These are phyloP conservation scores for Anguilla marmorata DNA, from an alignment of 2,797 vertebrate species.

Conservation along the genomic window DNA sequence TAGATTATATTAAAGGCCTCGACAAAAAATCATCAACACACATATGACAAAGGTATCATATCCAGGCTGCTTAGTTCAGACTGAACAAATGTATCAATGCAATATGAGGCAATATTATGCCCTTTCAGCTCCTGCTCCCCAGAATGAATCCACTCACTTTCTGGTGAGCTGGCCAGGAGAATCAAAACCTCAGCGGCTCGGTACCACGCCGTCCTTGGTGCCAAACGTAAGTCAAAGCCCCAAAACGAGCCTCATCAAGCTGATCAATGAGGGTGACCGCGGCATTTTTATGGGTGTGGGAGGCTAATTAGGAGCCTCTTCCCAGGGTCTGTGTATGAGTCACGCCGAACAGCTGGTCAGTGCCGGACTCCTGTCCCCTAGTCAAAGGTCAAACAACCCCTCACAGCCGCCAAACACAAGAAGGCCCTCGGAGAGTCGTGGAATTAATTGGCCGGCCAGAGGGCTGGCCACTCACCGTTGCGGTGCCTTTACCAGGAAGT, in stretches of 20 bases:
- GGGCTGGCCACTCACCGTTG: slow-evolving; percentile 63
- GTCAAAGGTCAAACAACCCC: slow-evolving; percentile 76
- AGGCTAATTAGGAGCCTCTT: slow-evolving; percentile 79
- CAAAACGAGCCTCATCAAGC: slow-evolving; percentile 62
- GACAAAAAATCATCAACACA: too few species aligned
- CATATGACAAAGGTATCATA: not conserved
- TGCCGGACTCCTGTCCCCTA: slow-evolving; percentile 70
- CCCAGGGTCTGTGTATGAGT: slow-evolving; percentile 75
- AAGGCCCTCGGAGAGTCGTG: slow-evolving; percentile 74
- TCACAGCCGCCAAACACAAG: slow-evolving; percentile 72
- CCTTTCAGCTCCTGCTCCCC: not conserved
- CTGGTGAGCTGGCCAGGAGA: not conserved
- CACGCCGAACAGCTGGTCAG: slow-evolving; percentile 76
- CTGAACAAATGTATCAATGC: not conserved
- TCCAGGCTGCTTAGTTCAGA: not conserved
- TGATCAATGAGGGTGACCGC: slow-evolving; percentile 71
- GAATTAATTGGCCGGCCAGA: slow-evolving; percentile 71
- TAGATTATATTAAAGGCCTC: not conserved
- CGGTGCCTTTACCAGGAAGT: slow-evolving; percentile 62
- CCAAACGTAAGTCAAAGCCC: slow-evolving; percentile 58
- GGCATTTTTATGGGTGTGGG: slow-evolving; percentile 81
- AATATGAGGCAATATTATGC: not conserved
- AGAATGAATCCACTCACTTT: not conserved
- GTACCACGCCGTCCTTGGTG: slow-evolving; percentile 62
- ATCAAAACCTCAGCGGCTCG: slow-evolving; percentile 52